Percentiles rank a stretch among this genome's conserved stretches.
phyloP scores from a whole-genome alignment of 2,888 invertebrate species.

The Malthinus seriepunctatus region DNA sequence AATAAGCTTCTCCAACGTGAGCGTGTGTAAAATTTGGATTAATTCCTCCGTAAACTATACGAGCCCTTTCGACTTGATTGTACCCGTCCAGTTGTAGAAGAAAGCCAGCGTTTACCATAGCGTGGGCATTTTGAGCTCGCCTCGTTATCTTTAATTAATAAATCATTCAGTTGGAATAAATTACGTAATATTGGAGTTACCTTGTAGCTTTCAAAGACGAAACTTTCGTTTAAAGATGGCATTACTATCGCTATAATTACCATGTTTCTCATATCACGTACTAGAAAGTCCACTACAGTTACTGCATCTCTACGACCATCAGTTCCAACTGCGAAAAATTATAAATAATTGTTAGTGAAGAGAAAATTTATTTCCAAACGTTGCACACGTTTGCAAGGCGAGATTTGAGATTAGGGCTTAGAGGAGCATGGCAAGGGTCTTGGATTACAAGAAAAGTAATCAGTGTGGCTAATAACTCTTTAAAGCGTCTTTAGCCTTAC shows the following conservation, averaged over 20 bases:
- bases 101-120: slow-evolving; percentile 74
- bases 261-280: slow-evolving; percentile 15
- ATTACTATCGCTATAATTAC: slow-evolving; percentile 57
- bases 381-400: too few relatives aligned
- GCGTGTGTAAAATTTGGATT: slow-evolving; percentile 58
- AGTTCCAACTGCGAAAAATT: slow-evolving; percentile 35
- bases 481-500: too few relatives aligned
- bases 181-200: neutral
- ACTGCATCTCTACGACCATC: slow-evolving; percentile 34
- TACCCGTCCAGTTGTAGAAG: slow-evolving; percentile 58
- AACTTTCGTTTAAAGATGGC: slow-evolving; percentile 52
- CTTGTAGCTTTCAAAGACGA: slow-evolving; percentile 34
- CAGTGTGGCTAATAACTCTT: too few relatives aligned
- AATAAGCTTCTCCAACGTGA: slow-evolving; percentile 53
- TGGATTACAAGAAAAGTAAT: too few relatives aligned
- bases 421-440: too few relatives aligned
- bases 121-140: slow-evolving; percentile 72
- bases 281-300: slow-evolving; percentile 1
- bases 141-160: slow-evolving; percentile 67
- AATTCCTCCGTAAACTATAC: slow-evolving; percentile 67
- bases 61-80: neutral
- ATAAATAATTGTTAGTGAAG: slow-evolving; percentile 18
- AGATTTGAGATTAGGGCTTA: too few relatives aligned
- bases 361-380: neutral
- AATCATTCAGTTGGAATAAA: neutral